Conservation (phyloP, 2,113 vertebrate genomes). For the Eulemur rufifrons region DNA sequence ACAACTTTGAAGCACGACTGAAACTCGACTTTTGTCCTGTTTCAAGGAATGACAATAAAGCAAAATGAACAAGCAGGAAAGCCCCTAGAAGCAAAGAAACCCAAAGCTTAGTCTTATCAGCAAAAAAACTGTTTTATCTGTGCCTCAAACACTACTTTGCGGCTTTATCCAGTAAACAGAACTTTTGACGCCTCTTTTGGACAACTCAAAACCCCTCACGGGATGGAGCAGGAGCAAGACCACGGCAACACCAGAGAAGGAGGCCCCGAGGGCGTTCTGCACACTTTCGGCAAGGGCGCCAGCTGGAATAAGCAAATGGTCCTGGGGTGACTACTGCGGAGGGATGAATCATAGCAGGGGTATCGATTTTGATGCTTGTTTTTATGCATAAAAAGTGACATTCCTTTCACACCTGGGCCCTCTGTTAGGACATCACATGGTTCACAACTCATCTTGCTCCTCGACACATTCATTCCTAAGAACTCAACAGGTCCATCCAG, state of each 20-base stretch:
- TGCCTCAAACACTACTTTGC: not conserved
- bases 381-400: not conserved
- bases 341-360: not conserved
- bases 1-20: not conserved
- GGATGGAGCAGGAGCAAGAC: not conserved
- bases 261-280: too few species aligned
- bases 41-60: not conserved
- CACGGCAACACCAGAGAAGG: not conserved
- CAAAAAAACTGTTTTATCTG: not conserved
- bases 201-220: not conserved
- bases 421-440: not conserved
- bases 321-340: not conserved
- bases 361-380: not conserved
- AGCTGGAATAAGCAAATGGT: not conserved
- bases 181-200: not conserved
- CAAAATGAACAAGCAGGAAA: not conserved
- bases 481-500: fast-evolving
- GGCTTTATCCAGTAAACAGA: not conserved
- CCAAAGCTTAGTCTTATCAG: not conserved
- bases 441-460: not conserved
- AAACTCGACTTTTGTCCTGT: not conserved
- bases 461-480: not conserved
- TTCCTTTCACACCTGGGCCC: not conserved
- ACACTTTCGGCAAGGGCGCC: not conserved
- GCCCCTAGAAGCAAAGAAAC: not conserved